Conservation (phyloP, 2,888 invertebrate species). For the Nemoura dubitans region DNA sequence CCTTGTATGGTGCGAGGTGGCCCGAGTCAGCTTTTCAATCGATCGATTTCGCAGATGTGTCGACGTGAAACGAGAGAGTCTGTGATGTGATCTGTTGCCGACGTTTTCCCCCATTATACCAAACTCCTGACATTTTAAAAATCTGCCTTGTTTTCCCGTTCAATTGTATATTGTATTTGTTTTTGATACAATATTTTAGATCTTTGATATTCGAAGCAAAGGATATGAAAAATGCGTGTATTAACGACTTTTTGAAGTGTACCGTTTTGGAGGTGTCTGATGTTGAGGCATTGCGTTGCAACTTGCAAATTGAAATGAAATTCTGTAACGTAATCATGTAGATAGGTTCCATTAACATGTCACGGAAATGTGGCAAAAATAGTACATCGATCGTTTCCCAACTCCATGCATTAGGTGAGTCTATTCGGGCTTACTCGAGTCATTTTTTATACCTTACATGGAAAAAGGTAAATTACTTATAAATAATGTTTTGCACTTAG, state of each 20-base stretch:
- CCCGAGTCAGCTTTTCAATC: neutral
- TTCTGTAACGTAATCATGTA: neutral
- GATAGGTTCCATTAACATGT: conserved; percentile 5
- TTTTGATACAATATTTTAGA: conserved; percentile 12
- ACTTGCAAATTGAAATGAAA: neutral
- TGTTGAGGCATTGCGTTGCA: neutral
- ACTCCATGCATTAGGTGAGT: neutral
- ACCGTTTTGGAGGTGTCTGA: neutral
- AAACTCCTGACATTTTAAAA: neutral
- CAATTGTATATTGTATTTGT: neutral
- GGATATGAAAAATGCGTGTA: neutral
- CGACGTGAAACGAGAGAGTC: neutral
- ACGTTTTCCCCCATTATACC: neutral
- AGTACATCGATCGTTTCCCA: neutral
- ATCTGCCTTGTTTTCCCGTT: neutral
- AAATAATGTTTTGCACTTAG: conserved; percentile 37
- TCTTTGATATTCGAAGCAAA: neutral
- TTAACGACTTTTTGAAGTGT: neutral
- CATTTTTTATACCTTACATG: conserved; percentile 34
- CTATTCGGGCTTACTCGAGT: neutral
- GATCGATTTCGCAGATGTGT: neutral
- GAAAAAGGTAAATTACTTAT: conserved; percentile 28
- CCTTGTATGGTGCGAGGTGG: neutral
- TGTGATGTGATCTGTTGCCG: neutral
- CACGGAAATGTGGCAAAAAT: neutral